Evolutionary conservation across 53 echinoderm and acorn worm genomes (phyloP).

Genomic region (Echinarachnius parma): DNA sequence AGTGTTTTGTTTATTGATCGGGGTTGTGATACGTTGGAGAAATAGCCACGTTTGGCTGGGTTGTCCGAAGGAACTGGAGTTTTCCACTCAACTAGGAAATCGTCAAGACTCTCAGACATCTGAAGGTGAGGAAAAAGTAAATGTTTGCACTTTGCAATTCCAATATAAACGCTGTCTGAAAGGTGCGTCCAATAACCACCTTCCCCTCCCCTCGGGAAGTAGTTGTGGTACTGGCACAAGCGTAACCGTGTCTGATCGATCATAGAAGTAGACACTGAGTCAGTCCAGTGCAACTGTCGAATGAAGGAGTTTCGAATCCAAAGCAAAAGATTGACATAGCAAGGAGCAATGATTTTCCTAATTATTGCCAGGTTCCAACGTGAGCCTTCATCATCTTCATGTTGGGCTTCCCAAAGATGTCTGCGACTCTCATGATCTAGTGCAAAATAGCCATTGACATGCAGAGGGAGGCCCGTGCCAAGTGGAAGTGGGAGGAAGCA

Average conservation of each 20-base stretch:
- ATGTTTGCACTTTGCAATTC: not conserved
- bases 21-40: too few relatives aligned
- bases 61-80: too few relatives aligned
- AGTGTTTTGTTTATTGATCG: too few relatives aligned
- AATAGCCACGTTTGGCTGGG: too few relatives aligned
- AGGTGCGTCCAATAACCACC: constrained; percentile 9
- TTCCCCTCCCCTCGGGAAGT: constrained; percentile 1
- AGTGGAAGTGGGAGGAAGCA: constrained; percentile 87
- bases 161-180: not conserved
- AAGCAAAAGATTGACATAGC: constrained; percentile 52
- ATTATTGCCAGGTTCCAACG: constrained; percentile 62
- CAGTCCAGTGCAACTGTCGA: not conserved
- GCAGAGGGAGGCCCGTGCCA: constrained; percentile 50
- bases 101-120: too few relatives aligned
- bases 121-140: constrained; percentile 7
- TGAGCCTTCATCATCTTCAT: constrained; percentile 27
- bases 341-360: constrained; percentile 51
- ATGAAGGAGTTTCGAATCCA: constrained; percentile 16
- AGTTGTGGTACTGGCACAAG: constrained; percentile 6
- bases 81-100: too few relatives aligned
- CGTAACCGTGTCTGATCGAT: not conserved
- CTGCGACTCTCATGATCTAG: constrained; percentile 69
- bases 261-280: not conserved
- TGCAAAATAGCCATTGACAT: constrained; percentile 69
- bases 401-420: constrained; percentile 57